Percentiles rank a stretch among this genome's conserved stretches.
Conservation (phyloP, 1,140 invertebrate species). For the Drosophila rhopaloa region DNA sequence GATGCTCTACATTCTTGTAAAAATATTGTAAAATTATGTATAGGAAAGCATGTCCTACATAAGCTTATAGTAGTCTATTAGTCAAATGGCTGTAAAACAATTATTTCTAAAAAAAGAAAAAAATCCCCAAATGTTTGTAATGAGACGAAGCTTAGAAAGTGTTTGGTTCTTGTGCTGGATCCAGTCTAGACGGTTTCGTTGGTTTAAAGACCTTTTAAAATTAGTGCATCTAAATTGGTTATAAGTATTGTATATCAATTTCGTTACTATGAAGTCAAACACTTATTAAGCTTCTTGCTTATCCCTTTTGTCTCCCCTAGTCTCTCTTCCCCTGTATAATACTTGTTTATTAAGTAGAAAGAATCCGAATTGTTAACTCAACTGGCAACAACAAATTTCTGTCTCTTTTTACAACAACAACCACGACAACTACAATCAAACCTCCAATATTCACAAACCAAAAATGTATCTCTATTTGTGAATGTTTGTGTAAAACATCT, state of each 20-base stretch:
- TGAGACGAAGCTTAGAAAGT: slow-evolving; percentile 51
- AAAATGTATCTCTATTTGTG: slow-evolving; percentile 42
- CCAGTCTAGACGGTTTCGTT: slow-evolving; percentile 19
- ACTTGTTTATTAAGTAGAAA: slow-evolving; percentile 44
- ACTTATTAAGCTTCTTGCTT: slow-evolving; percentile 53
- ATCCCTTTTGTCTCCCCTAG: slow-evolving; percentile 5
- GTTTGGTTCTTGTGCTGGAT: slow-evolving; percentile 39
- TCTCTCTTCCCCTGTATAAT: slow-evolving; percentile 31
- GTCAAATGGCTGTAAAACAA: slow-evolving; percentile 54
- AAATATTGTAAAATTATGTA: slow-evolving; percentile 57
- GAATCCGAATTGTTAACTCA: slow-evolving; percentile 61
- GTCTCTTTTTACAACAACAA: slow-evolving; percentile 71
- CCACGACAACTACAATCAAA: slow-evolving; percentile 28
- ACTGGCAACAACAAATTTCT: slow-evolving; percentile 74
- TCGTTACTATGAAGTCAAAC: slow-evolving; percentile 11
- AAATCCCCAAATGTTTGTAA: slow-evolving; percentile 33
- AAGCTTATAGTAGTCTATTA: slow-evolving; percentile 71
- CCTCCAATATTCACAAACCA: slow-evolving; percentile 25
- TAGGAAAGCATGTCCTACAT: slow-evolving; percentile 43
- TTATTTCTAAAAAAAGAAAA: slow-evolving; percentile 33
- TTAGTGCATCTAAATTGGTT: neutral
- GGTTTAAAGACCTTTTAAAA: slow-evolving; percentile 1
- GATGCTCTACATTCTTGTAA: slow-evolving; percentile 36
- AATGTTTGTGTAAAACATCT: slow-evolving; percentile 60
- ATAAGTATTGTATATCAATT: slow-evolving; percentile 1